These are phyloP conservation scores for Mesocricetus auratus DNA, from an alignment of 2,113 vertebrate species.

Conservation along the genomic window DNA sequence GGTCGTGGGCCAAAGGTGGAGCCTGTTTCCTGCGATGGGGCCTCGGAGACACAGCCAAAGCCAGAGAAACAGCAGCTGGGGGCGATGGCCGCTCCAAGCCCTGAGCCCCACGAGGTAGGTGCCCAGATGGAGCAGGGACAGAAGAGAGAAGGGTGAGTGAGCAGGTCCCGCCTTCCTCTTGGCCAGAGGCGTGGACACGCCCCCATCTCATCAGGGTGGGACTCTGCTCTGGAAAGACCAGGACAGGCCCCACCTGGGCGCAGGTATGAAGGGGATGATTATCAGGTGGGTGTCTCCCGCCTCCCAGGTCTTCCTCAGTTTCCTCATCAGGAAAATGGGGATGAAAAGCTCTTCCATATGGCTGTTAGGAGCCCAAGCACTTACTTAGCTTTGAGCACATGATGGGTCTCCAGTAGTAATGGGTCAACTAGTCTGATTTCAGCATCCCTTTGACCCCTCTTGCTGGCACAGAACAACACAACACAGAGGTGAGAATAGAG, in stretches of 20 bases:
- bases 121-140: neutral
- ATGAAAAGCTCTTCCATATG: neutral
- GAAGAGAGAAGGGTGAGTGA: neutral
- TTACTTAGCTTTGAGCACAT: too few relatives aligned
- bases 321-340: conserved; percentile 8
- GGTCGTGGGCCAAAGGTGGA: conserved; percentile 36
- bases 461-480: too few relatives aligned
- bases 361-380: neutral
- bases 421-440: too few relatives aligned
- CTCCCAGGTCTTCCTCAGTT: conserved; percentile 6
- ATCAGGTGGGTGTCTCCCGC: neutral
- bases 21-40: neutral
- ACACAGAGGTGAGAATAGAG: too few relatives aligned
- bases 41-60: neutral
- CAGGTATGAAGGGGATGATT: neutral
- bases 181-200: conserved; percentile 47
- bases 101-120: conserved; percentile 72
- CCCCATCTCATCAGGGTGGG: conserved; percentile 40
- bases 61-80: conserved; percentile 55
- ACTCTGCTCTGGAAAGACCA: conserved; percentile 24
- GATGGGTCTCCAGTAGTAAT: too few relatives aligned
- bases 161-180: neutral
- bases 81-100: conserved; percentile 71
- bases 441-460: too few relatives aligned
- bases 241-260: conserved; percentile 60